Percentiles rank a stretch among this genome's conserved stretches.
Conservation (phyloP, 2,797 vertebrate genomes). For the Galago senegalensis region DNA sequence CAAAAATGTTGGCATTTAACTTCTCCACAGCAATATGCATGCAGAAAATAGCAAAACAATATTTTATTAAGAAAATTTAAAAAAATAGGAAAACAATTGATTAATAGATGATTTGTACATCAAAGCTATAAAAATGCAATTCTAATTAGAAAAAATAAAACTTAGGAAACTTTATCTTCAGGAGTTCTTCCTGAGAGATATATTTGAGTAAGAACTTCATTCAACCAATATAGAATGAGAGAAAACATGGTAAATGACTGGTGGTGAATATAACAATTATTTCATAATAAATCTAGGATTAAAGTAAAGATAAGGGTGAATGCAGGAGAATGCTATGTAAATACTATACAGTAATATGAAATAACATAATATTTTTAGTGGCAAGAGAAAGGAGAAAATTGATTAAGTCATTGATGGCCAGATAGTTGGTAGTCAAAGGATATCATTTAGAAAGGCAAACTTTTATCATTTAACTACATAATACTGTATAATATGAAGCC, state of each 20-base stretch:
- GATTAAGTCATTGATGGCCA: background rate
- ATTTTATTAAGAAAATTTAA: background rate
- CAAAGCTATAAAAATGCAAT: background rate
- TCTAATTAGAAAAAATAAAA: constrained; percentile 15
- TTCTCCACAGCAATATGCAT: background rate
- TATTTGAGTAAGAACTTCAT: background rate
- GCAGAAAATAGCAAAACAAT: background rate
- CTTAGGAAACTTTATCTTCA: background rate
- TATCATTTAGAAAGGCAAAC: background rate
- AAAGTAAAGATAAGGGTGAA: background rate
- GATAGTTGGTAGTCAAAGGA: background rate
- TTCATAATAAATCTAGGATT: background rate
- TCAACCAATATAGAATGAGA: background rate
- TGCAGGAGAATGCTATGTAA: background rate
- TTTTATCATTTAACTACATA: background rate
- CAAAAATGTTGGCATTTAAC: background rate
- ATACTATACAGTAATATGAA: background rate
- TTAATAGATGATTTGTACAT: background rate
- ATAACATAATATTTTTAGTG: background rate
- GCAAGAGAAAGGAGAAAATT: background rate
- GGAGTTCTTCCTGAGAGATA: background rate
- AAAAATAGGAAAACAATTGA: background rate
- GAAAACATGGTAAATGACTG: background rate
- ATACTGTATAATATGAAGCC: background rate
- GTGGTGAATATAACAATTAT: background rate